These are phyloP conservation scores for Oscheius myriophilus DNA, from an alignment of 2,888 invertebrate species.

Conservation along the genomic window DNA sequence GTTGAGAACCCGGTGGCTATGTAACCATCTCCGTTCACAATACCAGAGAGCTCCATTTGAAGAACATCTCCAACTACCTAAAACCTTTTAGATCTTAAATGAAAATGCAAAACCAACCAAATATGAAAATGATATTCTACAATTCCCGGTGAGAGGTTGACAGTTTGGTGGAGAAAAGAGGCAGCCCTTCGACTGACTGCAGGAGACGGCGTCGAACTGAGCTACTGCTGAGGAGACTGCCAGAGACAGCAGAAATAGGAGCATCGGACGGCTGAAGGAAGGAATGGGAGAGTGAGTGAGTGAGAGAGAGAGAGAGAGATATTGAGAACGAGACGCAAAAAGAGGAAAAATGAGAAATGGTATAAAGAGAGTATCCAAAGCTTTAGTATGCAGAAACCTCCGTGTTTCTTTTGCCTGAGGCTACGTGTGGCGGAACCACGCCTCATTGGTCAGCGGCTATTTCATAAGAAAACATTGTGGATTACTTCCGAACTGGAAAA, in stretches of 20 bases:
- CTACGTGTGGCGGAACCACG: too few species aligned
- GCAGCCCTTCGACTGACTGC: constrained; percentile 31
- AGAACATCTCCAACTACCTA: constrained; percentile 24
- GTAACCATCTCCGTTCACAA: constrained; percentile 19
- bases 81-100: not conserved
- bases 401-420: too few species aligned
- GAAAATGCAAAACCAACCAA: constrained; percentile 20
- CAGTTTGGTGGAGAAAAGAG: constrained; percentile 33
- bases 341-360: too few species aligned
- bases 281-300: too few species aligned
- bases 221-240: constrained; percentile 5
- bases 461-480: too few species aligned
- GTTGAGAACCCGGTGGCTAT: constrained; percentile 37
- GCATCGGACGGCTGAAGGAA: not conserved
- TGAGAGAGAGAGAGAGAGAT: too few species aligned
- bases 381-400: too few species aligned
- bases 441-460: too few species aligned
- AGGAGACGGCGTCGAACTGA: constrained; percentile 24
- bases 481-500: too few species aligned
- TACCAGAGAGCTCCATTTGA: constrained; percentile 27
- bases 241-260: not conserved
- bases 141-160: constrained; percentile 19
- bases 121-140: constrained; percentile 29
- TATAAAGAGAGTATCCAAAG: too few species aligned
- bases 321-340: too few species aligned